These are phyloP conservation scores for Ariolimax columbianus DNA, from an alignment of 2,888 invertebrate genomes.

Conservation along the genomic window DNA sequence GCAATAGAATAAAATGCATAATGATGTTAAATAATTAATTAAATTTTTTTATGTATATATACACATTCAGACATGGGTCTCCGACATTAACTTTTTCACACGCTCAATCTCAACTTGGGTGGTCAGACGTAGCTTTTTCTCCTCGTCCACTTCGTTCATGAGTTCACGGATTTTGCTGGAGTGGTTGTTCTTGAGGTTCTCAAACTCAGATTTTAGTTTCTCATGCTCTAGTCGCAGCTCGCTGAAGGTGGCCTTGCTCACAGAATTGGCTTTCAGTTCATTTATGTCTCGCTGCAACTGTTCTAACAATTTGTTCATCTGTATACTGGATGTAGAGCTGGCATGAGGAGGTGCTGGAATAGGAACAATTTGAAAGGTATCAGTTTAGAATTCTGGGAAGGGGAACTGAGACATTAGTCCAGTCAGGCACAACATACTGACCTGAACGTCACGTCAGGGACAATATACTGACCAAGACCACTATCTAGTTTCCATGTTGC, in stretches of 20 bases:
- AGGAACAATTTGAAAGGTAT: background rate
- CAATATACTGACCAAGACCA: too few species aligned
- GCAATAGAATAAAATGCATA: background rate
- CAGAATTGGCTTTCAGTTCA: slow-evolving; percentile 66
- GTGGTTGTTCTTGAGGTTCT: slow-evolving; percentile 63
- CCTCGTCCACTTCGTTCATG: slow-evolving; percentile 77
- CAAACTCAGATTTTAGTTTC: slow-evolving; percentile 69
- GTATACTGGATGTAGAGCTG: slow-evolving; percentile 26
- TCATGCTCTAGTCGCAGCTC: slow-evolving; percentile 83
- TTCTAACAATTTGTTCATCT: slow-evolving; percentile 51
- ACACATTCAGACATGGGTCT: slow-evolving; percentile 64
- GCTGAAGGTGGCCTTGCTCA: slow-evolving; percentile 86
- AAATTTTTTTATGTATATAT: background rate
- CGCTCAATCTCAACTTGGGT: slow-evolving; percentile 79
- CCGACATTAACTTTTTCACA: slow-evolving; percentile 74
- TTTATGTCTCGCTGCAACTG: slow-evolving; percentile 65
- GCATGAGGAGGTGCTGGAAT: slow-evolving; percentile 21
- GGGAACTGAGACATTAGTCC: too few species aligned
- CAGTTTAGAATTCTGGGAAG: too few species aligned
- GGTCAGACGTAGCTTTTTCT: slow-evolving; percentile 78
- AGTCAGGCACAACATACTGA: too few species aligned
- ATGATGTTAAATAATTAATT: slow-evolving; percentile 8
- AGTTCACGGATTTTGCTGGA: slow-evolving; percentile 72
- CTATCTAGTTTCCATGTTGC: too few species aligned
- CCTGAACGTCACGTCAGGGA: too few species aligned